Evolutionary conservation across 1,140 invertebrate genomes (phyloP).

Genomic region (Micrasema minimum): DNA sequence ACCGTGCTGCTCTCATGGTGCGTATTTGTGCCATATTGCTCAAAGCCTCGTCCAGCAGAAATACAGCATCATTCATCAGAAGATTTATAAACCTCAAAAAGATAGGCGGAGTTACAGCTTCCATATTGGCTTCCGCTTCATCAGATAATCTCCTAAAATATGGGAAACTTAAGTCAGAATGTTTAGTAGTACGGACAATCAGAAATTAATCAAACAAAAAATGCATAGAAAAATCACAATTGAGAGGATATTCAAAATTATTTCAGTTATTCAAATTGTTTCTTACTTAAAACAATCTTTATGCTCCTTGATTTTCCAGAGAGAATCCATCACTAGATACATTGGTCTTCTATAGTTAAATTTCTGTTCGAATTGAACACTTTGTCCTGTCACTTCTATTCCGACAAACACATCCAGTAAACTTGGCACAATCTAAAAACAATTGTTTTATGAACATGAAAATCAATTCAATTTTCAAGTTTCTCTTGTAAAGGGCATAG

Average conservation of each 20-base stretch:
- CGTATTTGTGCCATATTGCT: conserved; percentile 85
- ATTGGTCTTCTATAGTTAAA: conserved; percentile 96
- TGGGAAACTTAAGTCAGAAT: background rate
- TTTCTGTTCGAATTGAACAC: conserved; percentile 96
- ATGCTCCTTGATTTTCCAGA: conserved; percentile 87
- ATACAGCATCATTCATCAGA: conserved; percentile 96
- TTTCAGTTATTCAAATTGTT: too few species aligned
- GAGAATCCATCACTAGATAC: conserved; percentile 92
- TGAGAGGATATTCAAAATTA: background rate
- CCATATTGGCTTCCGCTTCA: conserved; percentile 89
- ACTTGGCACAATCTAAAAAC: conserved; percentile 73
- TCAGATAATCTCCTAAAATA: conserved; percentile 74
- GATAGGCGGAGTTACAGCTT: conserved; percentile 87
- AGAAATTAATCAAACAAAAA: conserved; percentile 2
- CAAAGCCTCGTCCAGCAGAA: conserved; percentile 90
- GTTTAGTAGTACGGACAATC: conserved; percentile 1
- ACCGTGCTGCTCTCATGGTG: conserved; percentile 78
- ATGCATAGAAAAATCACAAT: background rate
- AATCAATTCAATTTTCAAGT: too few species aligned
- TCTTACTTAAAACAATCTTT: conserved; percentile 79
- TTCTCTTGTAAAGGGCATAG: too few species aligned
- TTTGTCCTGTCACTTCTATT: conserved; percentile 97
- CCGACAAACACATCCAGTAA: conserved; percentile 93
- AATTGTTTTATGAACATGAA: too few species aligned
- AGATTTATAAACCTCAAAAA: conserved; percentile 95